Evolutionary conservation across 2,888 invertebrate genomes (phyloP), one percentile per base, ranked within the genome.

Genomic region (Rhogogaster chlorosoma): DNA sequence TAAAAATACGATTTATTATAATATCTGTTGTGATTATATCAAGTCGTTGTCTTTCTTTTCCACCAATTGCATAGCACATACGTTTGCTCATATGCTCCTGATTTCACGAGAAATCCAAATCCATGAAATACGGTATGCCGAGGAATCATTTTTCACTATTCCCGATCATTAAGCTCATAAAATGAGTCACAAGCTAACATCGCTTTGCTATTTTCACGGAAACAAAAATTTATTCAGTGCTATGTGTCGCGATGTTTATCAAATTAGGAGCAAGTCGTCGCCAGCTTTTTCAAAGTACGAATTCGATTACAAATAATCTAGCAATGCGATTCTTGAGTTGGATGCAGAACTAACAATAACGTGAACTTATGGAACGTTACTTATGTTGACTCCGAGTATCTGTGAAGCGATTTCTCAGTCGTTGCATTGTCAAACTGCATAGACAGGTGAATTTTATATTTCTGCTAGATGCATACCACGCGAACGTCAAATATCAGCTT

Each of bases 1-100:
- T 77, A 91, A 91, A 92, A 89, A 92, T 92, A 91, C 91, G 89
- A 87, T 91, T 91, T 91, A 92, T 92, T 91, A 91, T 91, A 91
- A 91, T 92, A 90, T 92, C 90, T 91, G 92, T 91, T 92, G 92
- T 91, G 92, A 92, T 92, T 92, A 91, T 92, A 91, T 86, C 85
- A 87, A 70, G 32, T n/a, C 57, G 42, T 64, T 61, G 57, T 22
- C 78, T 57, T 38, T 61, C 1, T 42, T 73, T 73, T 42, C n/a
- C 42, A 73, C 71, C 12, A 67, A 67, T 10, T 67, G 32, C 12
- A 15, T 3, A 45, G 45, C 15, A 45, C 45, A 45, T 45, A 12
- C 0, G 42, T n/a, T n/a, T n/a, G n/a, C n/a, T n/a, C n/a, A 42
- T 12, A 10, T 3, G 42, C 42, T 42, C 42, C 12, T 42, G 42